These are phyloP conservation scores for Limenitis camilla DNA, from an alignment of 2,888 invertebrate species.

Conservation along the genomic window DNA sequence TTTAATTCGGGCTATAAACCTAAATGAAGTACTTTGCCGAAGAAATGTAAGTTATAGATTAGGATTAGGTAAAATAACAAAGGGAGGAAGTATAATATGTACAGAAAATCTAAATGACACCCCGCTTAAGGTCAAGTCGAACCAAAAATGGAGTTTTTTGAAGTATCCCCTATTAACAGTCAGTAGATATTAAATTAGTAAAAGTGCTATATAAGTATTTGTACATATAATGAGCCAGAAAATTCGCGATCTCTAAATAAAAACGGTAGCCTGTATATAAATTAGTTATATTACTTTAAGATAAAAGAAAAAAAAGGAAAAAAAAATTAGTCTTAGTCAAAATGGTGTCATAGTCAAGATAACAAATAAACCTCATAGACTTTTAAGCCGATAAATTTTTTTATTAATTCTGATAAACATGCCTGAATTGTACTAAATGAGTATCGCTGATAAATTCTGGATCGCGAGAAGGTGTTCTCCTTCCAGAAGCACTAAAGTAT, in stretches of 20 bases:
- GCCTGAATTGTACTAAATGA: neutral
- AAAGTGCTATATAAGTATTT: too few relatives aligned
- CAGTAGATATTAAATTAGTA: neutral
- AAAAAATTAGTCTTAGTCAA: neutral
- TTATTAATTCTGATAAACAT: neutral
- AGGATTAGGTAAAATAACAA: neutral
- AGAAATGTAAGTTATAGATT: too few relatives aligned
- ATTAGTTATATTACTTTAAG: neutral
- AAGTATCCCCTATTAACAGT: neutral
- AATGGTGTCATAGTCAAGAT: neutral
- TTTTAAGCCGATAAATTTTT: conserved; percentile 1
- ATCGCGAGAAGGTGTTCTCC: too few relatives aligned
- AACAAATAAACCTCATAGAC: conserved; percentile 10
- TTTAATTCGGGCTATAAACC: too few relatives aligned
- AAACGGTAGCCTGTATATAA: conserved; percentile 1
- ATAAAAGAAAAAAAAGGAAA: neutral
- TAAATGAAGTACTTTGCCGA: too few relatives aligned
- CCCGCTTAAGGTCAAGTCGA: neutral
- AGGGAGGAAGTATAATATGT: conserved; percentile 10
- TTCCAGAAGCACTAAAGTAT: too few relatives aligned
- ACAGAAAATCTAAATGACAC: conserved; percentile 15
- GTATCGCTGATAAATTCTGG: too few relatives aligned
- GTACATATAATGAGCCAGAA: too few relatives aligned
- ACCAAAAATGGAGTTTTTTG: neutral
- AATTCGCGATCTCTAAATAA: neutral